Conservation (phyloP, 2,888 invertebrate genomes). For the Mythimna vitellina region DNA sequence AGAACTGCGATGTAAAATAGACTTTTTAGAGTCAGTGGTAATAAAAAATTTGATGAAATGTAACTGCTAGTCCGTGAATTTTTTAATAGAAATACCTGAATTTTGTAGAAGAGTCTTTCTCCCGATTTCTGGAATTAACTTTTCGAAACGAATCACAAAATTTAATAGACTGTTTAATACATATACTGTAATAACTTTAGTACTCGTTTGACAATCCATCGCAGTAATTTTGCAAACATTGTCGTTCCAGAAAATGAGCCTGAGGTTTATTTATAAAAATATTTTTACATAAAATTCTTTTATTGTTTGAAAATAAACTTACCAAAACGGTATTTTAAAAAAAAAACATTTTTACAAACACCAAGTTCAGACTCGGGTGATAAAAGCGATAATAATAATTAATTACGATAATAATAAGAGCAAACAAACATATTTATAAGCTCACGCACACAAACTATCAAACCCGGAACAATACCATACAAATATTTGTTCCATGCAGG, state of each 20-base stretch:
- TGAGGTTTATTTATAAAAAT: background rate
- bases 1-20: background rate
- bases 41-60: conserved; percentile 4
- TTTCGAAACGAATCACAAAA: background rate
- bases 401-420: no score
- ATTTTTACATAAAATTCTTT: background rate
- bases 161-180: no score
- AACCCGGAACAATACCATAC: no score
- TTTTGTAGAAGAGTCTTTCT: background rate
- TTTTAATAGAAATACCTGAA: background rate
- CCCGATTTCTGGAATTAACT: background rate
- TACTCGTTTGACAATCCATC: background rate
- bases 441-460: no score
- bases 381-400: background rate
- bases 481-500: no score
- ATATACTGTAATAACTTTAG: background rate
- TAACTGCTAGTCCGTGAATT: background rate
- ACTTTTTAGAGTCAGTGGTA: conserved; percentile 9
- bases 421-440: no score
- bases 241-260: no score
- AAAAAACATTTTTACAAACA: no score
- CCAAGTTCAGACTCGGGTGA: background rate
- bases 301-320: no score
- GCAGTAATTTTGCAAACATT: background rate
- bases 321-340: no score